Evolutionary conservation across 92 coral and sea anemone genomes (phyloP), one percentile per base, ranked within the genome.

Genomic region (Palythoa heliodiscus): DNA sequence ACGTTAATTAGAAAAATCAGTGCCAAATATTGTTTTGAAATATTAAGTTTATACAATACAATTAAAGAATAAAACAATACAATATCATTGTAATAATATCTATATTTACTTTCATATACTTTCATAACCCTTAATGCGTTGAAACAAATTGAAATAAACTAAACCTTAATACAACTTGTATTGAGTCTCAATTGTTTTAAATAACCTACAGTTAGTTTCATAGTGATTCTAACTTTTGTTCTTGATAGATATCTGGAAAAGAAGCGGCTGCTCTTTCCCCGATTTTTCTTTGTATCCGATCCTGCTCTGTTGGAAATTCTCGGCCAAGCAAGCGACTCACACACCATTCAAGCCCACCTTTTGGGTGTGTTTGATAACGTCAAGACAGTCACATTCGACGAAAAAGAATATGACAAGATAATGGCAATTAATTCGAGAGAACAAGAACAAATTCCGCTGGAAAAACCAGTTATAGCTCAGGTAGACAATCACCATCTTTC

Each of bases 301-400:
- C 99, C 99, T 12, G 99, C 99, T 40, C 88, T 97, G 71, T 76
- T 97, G 88, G 99, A 97, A 89, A 97, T 97, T 78, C 92, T 97
- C 70, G 99, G 99, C 19, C 99, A 97, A 85, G 99, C 99, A 50
- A 97, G 99, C 60, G 99, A 97, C 90, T 97, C 99, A 2, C 99
- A 97, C 89, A 97, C 99, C 52, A 97, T 97, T 40, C 99, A 97
- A 84, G 99, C 99, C 6, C 99, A 96, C 78, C 79, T 96, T 48
- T 86, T 96, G 71, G 98, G 99, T 3, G 93, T 96, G 67, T 96
- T 96, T 63, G 99, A 96, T 55, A 96, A 96, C 84, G 93, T 96
- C 54, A 92, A 96, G 92, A 96, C 99, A 0, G 99, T 96, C 50
- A 89, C 99, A 4, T 96, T 96, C 79, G 98, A 96, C 70, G 99